Evolutionary conservation across 2,888 invertebrate genomes (phyloP), one percentile per base, ranked within the genome.

Genomic region (Elmis aenea): DNA sequence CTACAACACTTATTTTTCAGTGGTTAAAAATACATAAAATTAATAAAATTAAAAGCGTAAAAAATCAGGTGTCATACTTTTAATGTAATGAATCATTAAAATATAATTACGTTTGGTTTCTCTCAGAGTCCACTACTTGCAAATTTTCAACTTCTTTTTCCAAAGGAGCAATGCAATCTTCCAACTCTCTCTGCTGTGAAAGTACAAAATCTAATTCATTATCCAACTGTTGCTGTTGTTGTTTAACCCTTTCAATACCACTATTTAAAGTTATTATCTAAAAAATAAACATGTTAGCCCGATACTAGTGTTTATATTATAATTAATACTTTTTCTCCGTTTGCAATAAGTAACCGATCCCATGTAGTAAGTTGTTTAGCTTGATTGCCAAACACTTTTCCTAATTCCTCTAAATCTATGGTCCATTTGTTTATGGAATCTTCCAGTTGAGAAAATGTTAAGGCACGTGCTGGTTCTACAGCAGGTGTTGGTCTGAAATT

Each of bases 381-480:
- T 65, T 95, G 95, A 64, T 91, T 88, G 40, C 91, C 81, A 61
- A 95, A 96, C 0, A 85, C 79, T 61, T 86, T 87, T 61, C 95
- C 94, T 60, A 94, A 93, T 49, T 93, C 92, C 50, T 93, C 91
- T 21, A 96, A 66, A 55, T 94, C 93, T 1, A 87, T 64, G 0
- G 86, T 91, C 93, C 94, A 96, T 66, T 95, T 92, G 68, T 94
- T 93, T 38, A 95, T 89, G 20, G 81, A 76, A 58, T 94, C 94
- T 63, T 94, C 94, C 2, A 94, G 67, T 58, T 93, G 90, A 2
- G 82, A 77, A 64, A 90, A 94, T 3, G 81, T 85, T 61, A 93
- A 70, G 1, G 78, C 72, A 18, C 63, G 6, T 11, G 28, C 1
- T 27, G 28, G 9, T 26, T 26, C 13, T 14, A n/a, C 14, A n/a